phyloP scores from a whole-genome alignment of 2,888 invertebrate species.

The Caenorhabditis parvicauda region DNA sequence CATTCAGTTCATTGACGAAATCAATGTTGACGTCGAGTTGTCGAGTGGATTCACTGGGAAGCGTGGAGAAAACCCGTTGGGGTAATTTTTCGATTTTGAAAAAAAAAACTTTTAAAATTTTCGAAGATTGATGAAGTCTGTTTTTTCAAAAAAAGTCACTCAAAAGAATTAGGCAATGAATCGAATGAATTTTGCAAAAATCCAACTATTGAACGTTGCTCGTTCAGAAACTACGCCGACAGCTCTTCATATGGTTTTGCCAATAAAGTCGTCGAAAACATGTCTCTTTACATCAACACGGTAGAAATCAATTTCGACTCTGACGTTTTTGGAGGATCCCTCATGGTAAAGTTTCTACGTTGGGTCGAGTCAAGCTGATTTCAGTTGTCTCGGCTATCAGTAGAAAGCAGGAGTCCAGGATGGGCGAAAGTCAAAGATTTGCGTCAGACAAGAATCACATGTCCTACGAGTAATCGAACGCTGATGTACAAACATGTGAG shows the following conservation, averaged over 20 bases:
- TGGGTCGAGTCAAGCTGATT: not conserved
- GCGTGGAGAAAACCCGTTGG: too few relatives aligned
- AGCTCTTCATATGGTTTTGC: conserved; percentile 75
- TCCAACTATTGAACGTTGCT: conserved; percentile 2
- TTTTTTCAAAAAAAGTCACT: too few relatives aligned
- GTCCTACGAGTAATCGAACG: conserved; percentile 81
- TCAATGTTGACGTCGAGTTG: conserved; percentile 50
- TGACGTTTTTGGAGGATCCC: conserved; percentile 88
- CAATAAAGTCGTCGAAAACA: conserved; percentile 85
- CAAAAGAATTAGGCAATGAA: too few relatives aligned
- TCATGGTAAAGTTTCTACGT: conserved; percentile 73
- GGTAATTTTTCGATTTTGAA: too few relatives aligned
- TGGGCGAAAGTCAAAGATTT: conserved; percentile 81
- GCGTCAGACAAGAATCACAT: conserved; percentile 85
- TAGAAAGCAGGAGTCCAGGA: conserved; percentile 88
- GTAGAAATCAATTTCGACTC: conserved; percentile 90
- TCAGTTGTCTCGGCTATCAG: conserved; percentile 84
- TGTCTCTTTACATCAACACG: conserved; percentile 89
- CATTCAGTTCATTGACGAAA: conserved; percentile 57
- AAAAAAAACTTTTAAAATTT: not conserved
- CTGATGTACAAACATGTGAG: conserved; percentile 82
- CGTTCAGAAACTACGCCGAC: conserved; percentile 25
- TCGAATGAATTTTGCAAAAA: too few relatives aligned
- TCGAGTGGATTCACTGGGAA: conserved; percentile 22
- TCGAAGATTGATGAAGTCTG: too few relatives aligned